Percentiles rank a stretch among this genome's conserved stretches.
Evolutionary conservation across 2,888 invertebrate species (phyloP).

Genomic region (Oegoconia quadripuncta): DNA sequence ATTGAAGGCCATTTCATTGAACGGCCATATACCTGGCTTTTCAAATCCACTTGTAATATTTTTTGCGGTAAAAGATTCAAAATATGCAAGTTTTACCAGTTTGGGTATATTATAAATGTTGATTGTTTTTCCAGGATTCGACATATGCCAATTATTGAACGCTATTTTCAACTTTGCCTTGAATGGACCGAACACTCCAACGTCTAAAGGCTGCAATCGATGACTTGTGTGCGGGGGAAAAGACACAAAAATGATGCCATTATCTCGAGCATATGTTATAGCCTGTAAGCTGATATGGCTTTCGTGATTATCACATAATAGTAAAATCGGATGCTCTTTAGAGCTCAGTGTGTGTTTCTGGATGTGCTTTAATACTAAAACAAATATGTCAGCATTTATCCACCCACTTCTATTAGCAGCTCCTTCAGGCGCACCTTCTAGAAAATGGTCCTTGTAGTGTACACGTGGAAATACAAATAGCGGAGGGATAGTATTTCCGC

Average conservation of each 20-base stretch:
- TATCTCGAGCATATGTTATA: conserved; percentile 12
- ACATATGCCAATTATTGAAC: conserved; percentile 31
- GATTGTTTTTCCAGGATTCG: conserved; percentile 34
- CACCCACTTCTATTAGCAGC: conserved; percentile 12
- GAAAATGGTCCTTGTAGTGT: conserved; percentile 10
- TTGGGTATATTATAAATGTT: conserved; percentile 35
- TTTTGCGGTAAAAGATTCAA: conserved; percentile 29
- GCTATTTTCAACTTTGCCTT: conserved; percentile 27
- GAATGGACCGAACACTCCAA: conserved; percentile 22
- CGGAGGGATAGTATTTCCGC: conserved; percentile 25
- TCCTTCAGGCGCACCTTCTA: conserved; percentile 13
- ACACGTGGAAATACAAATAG: conserved; percentile 23
- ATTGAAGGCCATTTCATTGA: conserved; percentile 15
- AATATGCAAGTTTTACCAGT: conserved; percentile 28
- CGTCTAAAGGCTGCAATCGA: conserved; percentile 36
- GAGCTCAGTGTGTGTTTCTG: conserved; percentile 7
- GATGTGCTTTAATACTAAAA: conserved; percentile 23
- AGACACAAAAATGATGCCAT: conserved; percentile 8
- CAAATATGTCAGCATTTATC: conserved; percentile 9
- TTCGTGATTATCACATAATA: conserved; percentile 7
- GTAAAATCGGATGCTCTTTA: conserved; percentile 5
- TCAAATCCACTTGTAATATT: conserved; percentile 39
- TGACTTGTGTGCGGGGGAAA: conserved; percentile 33
- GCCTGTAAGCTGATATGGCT: conserved; percentile 6
- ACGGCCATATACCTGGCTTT: conserved; percentile 21